phyloP scores from a whole-genome alignment of 2,797 vertebrate species.

The Emydoidea blandingii region DNA sequence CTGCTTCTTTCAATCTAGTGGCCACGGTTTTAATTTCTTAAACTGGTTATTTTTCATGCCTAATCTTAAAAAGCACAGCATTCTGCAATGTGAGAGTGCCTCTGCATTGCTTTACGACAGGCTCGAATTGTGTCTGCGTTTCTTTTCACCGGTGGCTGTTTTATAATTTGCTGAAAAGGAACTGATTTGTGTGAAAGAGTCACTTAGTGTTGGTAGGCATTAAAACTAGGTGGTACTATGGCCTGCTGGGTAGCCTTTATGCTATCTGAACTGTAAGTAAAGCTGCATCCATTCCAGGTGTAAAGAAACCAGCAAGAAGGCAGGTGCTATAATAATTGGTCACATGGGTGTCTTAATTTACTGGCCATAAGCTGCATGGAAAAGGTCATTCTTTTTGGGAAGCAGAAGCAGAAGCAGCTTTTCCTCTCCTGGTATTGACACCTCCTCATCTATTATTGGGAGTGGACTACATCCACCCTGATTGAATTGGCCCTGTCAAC shows the following conservation, averaged over 20 bases:
- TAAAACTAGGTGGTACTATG: not conserved
- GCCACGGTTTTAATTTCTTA: not conserved
- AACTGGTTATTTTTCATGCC: not conserved
- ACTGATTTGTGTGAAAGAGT: slow-evolving; percentile 18
- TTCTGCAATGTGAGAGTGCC: not conserved
- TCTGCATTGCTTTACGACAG: not conserved
- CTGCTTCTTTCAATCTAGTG: not conserved
- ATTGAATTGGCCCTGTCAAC: too few species aligned
- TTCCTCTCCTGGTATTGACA: too few species aligned
- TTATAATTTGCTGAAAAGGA: not conserved
- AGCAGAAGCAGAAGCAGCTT: too few species aligned
- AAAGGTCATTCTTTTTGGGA: not conserved
- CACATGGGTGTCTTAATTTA: not conserved
- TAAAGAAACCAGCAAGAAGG: slow-evolving; percentile 9
- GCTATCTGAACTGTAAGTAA: not conserved
- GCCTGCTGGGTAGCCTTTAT: not conserved
- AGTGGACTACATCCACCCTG: too few species aligned
- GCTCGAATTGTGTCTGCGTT: not conserved
- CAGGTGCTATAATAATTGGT: not conserved
- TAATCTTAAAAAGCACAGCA: not conserved
- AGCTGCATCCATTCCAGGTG: not conserved
- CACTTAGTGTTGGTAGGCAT: not conserved
- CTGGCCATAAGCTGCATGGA: not conserved
- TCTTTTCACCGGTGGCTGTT: not conserved
- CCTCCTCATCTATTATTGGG: too few species aligned